Percentiles rank a stretch among this genome's conserved stretches.
Conservation (phyloP, 2,888 invertebrate genomes). For the Choreutis nemorana region DNA sequence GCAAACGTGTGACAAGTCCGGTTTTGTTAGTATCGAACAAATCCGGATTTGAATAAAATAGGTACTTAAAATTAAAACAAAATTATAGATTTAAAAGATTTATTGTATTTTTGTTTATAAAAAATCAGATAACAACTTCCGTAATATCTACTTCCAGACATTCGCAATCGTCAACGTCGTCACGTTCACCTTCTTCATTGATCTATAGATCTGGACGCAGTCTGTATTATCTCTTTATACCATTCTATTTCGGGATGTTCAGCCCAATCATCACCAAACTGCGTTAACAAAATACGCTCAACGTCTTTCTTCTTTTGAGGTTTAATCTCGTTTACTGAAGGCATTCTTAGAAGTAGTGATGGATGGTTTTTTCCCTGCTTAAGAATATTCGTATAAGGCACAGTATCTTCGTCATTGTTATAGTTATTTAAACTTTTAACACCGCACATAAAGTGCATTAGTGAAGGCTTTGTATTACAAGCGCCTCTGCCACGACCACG, state of each 20-base stretch:
- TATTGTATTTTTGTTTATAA: too few species aligned
- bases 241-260: constrained; percentile 3
- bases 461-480: constrained; percentile 4
- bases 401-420: constrained; percentile 2
- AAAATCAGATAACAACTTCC: constrained; percentile 2
- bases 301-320: constrained; percentile 4
- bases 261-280: constrained; percentile 3
- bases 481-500: constrained; percentile 4
- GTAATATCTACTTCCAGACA: constrained; percentile 1
- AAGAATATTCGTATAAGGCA: constrained; percentile 1
- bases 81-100: too few species aligned
- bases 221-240: constrained; percentile 2
- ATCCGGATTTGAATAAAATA: background rate
- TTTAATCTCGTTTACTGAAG: constrained; percentile 3
- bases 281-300: constrained; percentile 1
- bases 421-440: constrained; percentile 5
- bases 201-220: background rate
- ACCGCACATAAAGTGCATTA: constrained; percentile 6
- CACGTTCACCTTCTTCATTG: background rate
- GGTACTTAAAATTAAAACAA: background rate
- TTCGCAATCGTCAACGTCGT: constrained; percentile 1
- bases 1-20: background rate
- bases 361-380: constrained; percentile 3
- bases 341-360: constrained; percentile 3
- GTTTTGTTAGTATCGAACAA: background rate